Evolutionary conservation across 2,888 invertebrate genomes (phyloP), one percentile per base, ranked within the genome.

Genomic region (Fissipunctia ypsillon): DNA sequence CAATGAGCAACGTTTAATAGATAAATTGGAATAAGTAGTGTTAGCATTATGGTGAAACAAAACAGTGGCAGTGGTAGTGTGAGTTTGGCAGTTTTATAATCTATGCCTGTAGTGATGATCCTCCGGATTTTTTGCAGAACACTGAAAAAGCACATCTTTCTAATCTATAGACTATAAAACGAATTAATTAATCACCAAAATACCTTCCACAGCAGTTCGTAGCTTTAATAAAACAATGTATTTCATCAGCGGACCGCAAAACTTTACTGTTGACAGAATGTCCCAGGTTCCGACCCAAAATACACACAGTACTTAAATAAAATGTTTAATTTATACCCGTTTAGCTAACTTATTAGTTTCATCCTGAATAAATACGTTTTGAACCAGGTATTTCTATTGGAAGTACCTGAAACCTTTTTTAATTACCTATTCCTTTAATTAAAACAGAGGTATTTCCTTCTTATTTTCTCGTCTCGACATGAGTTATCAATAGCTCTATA

Each of bases 201-300:
- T 69, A n/a, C 83, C 83, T 43, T n/a, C 70, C 69, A 41, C 38
- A 2, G 31, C 1, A 22, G 14, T 83, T 80, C 38, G 70, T 84
- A 71, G 59, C 73, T 77, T 69, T 31, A 56, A 12, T 57, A 50
- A 76, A 76, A 71, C 69, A 72, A 78, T 72, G 38, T 70, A 69
- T 80, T 77, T 85, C 73, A 77, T 70, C 78, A 81, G 54, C 45
- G 66, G 57, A 52, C 83, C 70, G 43, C 76, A 56, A 76, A 85
- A 84, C 72, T 80, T 81, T 76, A 31, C 31, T 83, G 81, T 85
- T 83, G 69, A 72, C 75, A 66, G 28, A 72, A 72, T 28, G 61
- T 45, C 60, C 69, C 73, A 54, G 61, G 72, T 67, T 65, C 14
- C 19, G 48, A 45, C 65, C 68, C 74, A 80, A 61, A 65, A 71